These are phyloP conservation scores for Drosophila neonasuta DNA, from an alignment of 2,888 invertebrate genomes.

Conservation along the genomic window DNA sequence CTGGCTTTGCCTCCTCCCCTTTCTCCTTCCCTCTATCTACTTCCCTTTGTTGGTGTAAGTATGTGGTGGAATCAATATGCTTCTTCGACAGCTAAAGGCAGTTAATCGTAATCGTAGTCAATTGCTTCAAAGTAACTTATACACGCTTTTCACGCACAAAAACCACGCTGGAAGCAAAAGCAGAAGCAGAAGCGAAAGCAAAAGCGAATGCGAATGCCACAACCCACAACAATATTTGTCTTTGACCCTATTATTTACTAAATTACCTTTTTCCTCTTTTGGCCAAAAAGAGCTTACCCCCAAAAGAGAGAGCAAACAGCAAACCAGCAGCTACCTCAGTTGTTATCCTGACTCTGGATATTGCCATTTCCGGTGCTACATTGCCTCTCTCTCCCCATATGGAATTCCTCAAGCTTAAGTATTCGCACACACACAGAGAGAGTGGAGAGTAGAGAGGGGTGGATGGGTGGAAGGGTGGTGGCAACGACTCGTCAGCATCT, in stretches of 20 bases:
- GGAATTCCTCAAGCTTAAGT: conserved; percentile 23
- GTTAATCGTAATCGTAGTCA: conserved; percentile 76
- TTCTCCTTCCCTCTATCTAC: no score
- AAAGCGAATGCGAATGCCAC: conserved; percentile 9
- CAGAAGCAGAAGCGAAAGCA: conserved; percentile 21
- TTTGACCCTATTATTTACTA: conserved; percentile 78
- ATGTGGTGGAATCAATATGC: conserved; percentile 28
- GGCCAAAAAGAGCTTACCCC: conserved; percentile 48
- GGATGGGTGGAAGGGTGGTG: conserved; percentile 2
- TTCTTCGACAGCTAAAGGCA: conserved; percentile 12
- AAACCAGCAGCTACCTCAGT: conserved; percentile 8
- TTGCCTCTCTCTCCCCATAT: conserved; percentile 28
- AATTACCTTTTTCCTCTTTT: conserved; percentile 74
- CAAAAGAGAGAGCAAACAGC: conserved; percentile 39
- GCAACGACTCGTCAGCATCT: conserved; percentile 59
- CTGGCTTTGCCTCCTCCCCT: no score
- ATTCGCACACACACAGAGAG: not conserved
- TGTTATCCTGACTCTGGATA: conserved; percentile 6
- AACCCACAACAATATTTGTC: conserved; percentile 72
- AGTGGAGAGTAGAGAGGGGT: not conserved
- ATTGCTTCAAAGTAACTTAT: conserved; percentile 73
- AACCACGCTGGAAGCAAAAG: conserved; percentile 60
- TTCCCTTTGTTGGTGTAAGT: no score
- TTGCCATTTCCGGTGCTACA: conserved; percentile 40
- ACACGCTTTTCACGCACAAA: conserved; percentile 75